Percentiles rank a stretch among this genome's conserved stretches.
Evolutionary conservation across 2,113 vertebrate genomes (phyloP).

Genomic region (Dasyprocta punctata): DNA sequence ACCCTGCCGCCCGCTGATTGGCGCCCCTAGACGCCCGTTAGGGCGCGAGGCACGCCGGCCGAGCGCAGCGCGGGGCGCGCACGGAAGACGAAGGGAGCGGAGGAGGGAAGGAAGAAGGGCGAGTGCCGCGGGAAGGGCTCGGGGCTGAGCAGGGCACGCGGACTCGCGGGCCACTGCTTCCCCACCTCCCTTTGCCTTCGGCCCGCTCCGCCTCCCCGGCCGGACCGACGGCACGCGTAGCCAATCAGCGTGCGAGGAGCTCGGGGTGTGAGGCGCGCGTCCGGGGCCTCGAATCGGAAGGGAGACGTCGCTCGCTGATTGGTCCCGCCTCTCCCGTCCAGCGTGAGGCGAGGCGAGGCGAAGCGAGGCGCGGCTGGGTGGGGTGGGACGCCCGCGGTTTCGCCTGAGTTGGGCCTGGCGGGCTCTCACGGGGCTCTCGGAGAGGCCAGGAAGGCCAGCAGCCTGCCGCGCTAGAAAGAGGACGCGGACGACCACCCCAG

Average conservation of each 20-base stretch:
- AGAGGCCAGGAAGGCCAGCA: not conserved
- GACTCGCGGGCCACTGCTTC: not conserved
- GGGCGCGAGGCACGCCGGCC: slow-evolving; percentile 60
- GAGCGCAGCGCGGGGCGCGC: slow-evolving; percentile 45
- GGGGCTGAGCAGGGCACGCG: not conserved
- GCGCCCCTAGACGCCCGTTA: not conserved
- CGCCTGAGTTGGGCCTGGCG: not conserved
- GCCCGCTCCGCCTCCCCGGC: slow-evolving; percentile 61
- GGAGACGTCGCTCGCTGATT: slow-evolving; percentile 72
- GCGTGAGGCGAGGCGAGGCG: slow-evolving; percentile 77
- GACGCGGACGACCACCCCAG: not conserved
- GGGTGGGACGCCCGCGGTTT: slow-evolving; percentile 28
- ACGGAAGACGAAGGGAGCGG: slow-evolving; percentile 50
- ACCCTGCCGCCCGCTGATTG: slow-evolving; percentile 77
- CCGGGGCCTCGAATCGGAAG: slow-evolving; percentile 78
- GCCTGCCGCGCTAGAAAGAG: not conserved
- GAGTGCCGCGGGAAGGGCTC: slow-evolving; percentile 2
- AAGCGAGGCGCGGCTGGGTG: slow-evolving; percentile 63
- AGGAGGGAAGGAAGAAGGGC: slow-evolving; percentile 44
- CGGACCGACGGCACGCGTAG: slow-evolving; percentile 67
- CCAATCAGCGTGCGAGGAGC: slow-evolving; percentile 67
- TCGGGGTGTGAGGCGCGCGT: slow-evolving; percentile 77
- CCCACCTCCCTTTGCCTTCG: slow-evolving; percentile 36
- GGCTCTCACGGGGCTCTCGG: not conserved
- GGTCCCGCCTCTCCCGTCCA: slow-evolving; percentile 77